phyloP scores from a whole-genome alignment of 2,113 vertebrate genomes.

The Myanophis thanlyinensis region DNA sequence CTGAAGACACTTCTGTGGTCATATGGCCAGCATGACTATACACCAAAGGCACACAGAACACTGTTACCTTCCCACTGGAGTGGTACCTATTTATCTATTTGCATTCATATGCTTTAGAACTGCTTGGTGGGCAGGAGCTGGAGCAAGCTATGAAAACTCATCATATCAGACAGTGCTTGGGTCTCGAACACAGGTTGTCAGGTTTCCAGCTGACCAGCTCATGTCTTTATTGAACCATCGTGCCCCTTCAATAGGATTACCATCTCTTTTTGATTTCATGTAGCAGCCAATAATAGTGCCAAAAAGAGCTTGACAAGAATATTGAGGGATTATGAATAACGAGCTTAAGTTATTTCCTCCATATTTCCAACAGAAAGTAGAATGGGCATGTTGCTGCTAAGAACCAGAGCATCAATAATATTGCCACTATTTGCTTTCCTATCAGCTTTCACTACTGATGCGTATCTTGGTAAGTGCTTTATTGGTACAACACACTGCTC shows the following conservation, averaged over 20 bases:
- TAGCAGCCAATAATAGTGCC: neutral
- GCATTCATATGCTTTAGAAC: neutral
- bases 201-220: neutral
- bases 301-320: neutral
- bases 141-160: neutral
- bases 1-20: too few relatives aligned
- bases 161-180: neutral
- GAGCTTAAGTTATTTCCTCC: neutral
- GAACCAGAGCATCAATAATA: neutral
- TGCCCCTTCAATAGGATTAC: neutral
- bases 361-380: neutral
- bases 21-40: neutral
- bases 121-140: neutral
- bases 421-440: neutral
- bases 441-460: neutral
- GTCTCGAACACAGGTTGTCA: neutral
- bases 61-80: neutral
- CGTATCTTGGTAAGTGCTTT: neutral
- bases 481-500: neutral
- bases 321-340: neutral
- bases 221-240: neutral
- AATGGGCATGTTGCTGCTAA: neutral
- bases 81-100: neutral
- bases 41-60: neutral
- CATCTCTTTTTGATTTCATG: neutral